Conservation (phyloP, 2,113 vertebrate genomes). For the Etia nguti region DNA sequence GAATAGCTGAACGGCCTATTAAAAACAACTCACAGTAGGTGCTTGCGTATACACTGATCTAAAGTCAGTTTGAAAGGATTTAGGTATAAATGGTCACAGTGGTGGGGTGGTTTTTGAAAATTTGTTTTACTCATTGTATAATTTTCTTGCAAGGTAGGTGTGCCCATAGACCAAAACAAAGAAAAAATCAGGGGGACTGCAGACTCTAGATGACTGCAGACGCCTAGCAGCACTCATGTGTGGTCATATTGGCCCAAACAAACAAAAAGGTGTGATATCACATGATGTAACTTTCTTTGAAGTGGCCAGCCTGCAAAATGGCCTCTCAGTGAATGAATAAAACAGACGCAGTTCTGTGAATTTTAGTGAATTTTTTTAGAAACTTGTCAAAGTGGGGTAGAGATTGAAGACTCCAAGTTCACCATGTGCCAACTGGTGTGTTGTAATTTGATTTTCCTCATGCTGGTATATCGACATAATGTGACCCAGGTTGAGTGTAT, state of each 20-base stretch:
- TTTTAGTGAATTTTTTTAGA: background rate
- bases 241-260: background rate
- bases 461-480: background rate
- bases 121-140: background rate
- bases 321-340: background rate
- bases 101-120: background rate
- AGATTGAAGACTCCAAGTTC: background rate
- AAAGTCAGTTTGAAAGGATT: background rate
- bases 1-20: background rate
- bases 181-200: background rate
- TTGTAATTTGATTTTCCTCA: background rate
- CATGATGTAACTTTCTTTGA: background rate
- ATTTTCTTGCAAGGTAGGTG: background rate
- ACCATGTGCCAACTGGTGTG: background rate
- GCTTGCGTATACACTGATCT: background rate
- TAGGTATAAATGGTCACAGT: background rate
- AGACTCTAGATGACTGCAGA: background rate
- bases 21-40: background rate
- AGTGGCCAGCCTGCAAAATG: background rate
- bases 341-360: background rate
- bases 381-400: background rate
- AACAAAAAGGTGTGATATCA: background rate
- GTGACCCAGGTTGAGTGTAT: background rate
- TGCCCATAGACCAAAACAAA: background rate
- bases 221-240: background rate